Base-by-base conservation (phyloP, 1,140 invertebrate species). In the Calosoma granatense region DNA sequence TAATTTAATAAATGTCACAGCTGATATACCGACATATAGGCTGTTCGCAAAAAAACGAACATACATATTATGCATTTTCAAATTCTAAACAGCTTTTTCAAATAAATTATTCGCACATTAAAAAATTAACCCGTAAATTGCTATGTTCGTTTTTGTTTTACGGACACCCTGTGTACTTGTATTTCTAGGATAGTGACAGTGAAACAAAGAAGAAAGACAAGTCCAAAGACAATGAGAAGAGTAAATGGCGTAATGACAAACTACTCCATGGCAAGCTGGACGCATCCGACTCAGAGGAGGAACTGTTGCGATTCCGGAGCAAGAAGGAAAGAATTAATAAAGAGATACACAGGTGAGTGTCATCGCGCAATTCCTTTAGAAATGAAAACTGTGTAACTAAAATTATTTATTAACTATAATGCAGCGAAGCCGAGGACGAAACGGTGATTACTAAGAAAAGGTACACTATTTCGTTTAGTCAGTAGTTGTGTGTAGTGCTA, bases 211-310 rank as follows among this genome's bases (percentile, higher is more conserved):
- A 53, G 52, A 52, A 55, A 26, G n/a, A 54, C n/a, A 53, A 54
- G 6, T 51, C 1, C 15, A 53, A 53, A 55, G 21, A 57, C 2
- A 56, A 39, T n/a, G 51, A 30, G 21, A 57, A 56, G 36, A 60
- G 51, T 2, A 17, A 23, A 21, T 60, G 61, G 59, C 30, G 55
- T 6, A 56, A 53, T 39, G 60, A 66, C 51, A 61, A 61, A 23
- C 30, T 61, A 14, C 43, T 59, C 6, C 64, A 60, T 17, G 30
- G 52, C 23, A 62, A 59, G 20, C 51, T 62, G 11, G 59, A 56
- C 1, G n/a, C 47, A 26, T 63, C 56, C 41, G 64, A 67, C 58
- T 62, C 60, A 17, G 65, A 64, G 20, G 61, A 60, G 23, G 60
- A 60, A 20, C 61, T 65, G 52, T 17, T 36, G 9, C 61, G 60